Percentiles rank a stretch among this genome's conserved stretches.
These are phyloP conservation scores for Microcebus ravelobensis DNA, from an alignment of 2,113 vertebrate genomes.

Conservation along the genomic window DNA sequence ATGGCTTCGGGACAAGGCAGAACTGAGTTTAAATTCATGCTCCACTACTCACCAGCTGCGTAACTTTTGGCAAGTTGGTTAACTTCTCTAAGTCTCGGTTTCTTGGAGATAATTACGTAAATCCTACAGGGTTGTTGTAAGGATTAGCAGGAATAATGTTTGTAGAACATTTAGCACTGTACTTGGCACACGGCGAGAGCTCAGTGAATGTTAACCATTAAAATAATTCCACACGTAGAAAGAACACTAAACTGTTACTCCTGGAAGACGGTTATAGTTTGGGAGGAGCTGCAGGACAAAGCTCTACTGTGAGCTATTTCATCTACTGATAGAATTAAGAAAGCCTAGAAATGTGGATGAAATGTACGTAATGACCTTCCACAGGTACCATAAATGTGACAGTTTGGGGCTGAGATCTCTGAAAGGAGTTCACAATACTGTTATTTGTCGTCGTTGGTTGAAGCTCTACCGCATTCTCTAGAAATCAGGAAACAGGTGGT, in stretches of 20 bases:
- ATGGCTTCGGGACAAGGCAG: background rate
- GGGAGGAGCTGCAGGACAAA: background rate
- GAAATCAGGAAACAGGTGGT: background rate
- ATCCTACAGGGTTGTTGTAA: background rate
- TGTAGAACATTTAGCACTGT: background rate
- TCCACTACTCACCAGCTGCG: background rate
- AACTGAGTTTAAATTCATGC: background rate
- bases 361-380: background rate
- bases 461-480: background rate
- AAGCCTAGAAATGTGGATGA: background rate
- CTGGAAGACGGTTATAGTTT: background rate
- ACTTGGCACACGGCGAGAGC: background rate
- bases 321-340: background rate
- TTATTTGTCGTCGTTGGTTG: background rate
- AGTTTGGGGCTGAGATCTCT: background rate
- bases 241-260: background rate
- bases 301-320: background rate
- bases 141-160: background rate
- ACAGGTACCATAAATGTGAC: background rate
- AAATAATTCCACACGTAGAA: background rate
- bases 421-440: background rate
- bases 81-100: background rate
- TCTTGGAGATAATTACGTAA: slow-evolving; percentile 23
- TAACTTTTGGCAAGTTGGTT: slow-evolving; percentile 3
- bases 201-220: background rate